Evolutionary conservation across 2,888 invertebrate species (phyloP), one percentile per base, ranked within the genome.

Genomic region (Parascotia fuliginaria): DNA sequence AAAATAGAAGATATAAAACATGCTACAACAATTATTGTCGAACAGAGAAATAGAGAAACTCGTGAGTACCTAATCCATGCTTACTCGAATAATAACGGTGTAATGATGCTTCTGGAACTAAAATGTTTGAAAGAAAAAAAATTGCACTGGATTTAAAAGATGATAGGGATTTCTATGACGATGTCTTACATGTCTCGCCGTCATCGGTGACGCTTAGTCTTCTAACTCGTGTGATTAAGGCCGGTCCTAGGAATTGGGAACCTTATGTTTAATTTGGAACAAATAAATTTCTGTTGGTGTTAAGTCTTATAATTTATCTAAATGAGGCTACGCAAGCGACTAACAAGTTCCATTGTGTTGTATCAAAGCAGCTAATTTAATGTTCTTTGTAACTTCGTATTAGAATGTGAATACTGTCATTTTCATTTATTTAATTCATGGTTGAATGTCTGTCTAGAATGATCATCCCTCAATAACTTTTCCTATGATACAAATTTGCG

Each of bases 151-250:
- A 50, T 43, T 52, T 28, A 54, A 60, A 53, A 3, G 41, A 55
- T 49, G 54, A 65, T 63, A 70, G 66, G 59, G 65, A 52, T 61
- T 52, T 68, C 53, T 65, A 65, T 55, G 57, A 50, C 31, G 15
- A 59, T 59, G 46, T 71, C 95, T 95, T 95, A 95, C 95, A 93
- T 93, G 94, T 94, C 87, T 95, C 95, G 75, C 95, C 95, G 73
- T 95, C 95, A 84, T 95, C 95, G 61, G 94, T 94, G 77, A 95
- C 94, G 92, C 95, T 95, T 73, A 94, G 83, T 83, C 94, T 91
- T 77, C 94, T 89, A 62, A 93, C 92, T 73, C 93, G 89, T 60
- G 93, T 83, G 85, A 93, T 89, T 77, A 94, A 79, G 65, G 93
- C 82, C 58, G 90, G 89, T 68, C 91, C 92, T 92, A 91, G 37